Evolutionary conservation across 2,888 invertebrate genomes (phyloP).

Genomic region (Gibbula magus): DNA sequence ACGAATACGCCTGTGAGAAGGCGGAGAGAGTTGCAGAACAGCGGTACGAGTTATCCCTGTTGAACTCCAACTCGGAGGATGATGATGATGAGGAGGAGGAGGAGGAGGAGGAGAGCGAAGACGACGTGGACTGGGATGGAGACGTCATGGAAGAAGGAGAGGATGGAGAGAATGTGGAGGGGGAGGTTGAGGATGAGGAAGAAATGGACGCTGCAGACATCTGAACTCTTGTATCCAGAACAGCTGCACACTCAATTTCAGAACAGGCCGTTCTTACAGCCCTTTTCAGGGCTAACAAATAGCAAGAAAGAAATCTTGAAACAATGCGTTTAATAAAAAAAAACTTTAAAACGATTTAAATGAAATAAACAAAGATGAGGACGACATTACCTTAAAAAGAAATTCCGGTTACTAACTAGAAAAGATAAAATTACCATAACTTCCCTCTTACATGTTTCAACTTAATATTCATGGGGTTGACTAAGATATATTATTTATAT

Average conservation of each 20-base stretch:
- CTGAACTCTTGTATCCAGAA: background rate
- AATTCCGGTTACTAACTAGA: no score
- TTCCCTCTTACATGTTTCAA: no score
- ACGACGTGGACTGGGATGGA: background rate
- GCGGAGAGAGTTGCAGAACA: slow-evolving; percentile 9
- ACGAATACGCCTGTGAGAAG: slow-evolving; percentile 23
- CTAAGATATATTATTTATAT: no score
- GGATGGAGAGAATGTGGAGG: background rate
- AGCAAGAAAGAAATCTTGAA: background rate
- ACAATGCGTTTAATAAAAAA: background rate
- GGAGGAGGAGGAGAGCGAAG: background rate
- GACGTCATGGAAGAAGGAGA: no score
- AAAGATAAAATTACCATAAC: no score
- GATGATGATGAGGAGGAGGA: background rate
- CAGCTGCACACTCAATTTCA: background rate
- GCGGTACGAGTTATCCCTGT: background rate
- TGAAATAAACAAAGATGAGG: no score
- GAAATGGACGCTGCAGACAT: background rate
- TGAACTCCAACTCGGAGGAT: background rate
- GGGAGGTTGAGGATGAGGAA: background rate
- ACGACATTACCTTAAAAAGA: no score
- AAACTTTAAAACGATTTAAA: no score
- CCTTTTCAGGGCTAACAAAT: slow-evolving; percentile 9
- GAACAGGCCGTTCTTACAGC: background rate
- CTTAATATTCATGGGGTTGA: no score